Base-by-base conservation (phyloP, 2,888 invertebrate species). In the Cantharis flavilabris region DNA sequence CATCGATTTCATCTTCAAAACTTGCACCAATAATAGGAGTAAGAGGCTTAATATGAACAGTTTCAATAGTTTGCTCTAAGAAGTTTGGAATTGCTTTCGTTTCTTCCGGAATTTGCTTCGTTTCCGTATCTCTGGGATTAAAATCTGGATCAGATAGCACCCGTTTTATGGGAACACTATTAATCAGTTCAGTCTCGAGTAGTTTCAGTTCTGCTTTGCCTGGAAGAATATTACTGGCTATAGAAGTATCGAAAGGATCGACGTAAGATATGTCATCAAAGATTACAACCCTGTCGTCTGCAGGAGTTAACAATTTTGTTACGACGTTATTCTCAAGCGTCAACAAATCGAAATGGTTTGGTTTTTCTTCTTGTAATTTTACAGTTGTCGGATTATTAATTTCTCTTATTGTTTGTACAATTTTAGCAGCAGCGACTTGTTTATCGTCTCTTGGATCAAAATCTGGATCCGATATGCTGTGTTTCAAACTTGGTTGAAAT, bases 221-320 rank as follows among this genome's bases (percentile, higher is more conserved):
- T 0, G 91, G 91, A 1, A 89, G 89, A 73, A 89, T 87, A 84
- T 94, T 93, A 76, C 90, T 90, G 0, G 95, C 95, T 83, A 95
- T 94, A 0, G 96, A 95, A 0, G 97, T 97, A 85, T 97, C 97
- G 86, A 97, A 97, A 0, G 97, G 97, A 89, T 96, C 96, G 9
- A 89, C 87, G 82, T 93, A 90, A 3, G 87, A 86, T 23, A 89
- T 90, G 76, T 90, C 89, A 16, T 83, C 82, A 71, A 71, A 88
- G 84, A 33, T 88, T 2, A 86, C 85, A 70, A 86, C 83, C 64
- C 85, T 90, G 75, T 92, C 89, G 73, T 91, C 88, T 4, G 89
- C 90, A 0, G 92, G 92, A 0, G 95, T 95, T 69, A 95, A 85
- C 71, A 95, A 94, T 87, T 95, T 95, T 1, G 90, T 91, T 82